These are phyloP conservation scores for Grus americana DNA, from an alignment of 2,113 vertebrate species.

Conservation along the genomic window DNA sequence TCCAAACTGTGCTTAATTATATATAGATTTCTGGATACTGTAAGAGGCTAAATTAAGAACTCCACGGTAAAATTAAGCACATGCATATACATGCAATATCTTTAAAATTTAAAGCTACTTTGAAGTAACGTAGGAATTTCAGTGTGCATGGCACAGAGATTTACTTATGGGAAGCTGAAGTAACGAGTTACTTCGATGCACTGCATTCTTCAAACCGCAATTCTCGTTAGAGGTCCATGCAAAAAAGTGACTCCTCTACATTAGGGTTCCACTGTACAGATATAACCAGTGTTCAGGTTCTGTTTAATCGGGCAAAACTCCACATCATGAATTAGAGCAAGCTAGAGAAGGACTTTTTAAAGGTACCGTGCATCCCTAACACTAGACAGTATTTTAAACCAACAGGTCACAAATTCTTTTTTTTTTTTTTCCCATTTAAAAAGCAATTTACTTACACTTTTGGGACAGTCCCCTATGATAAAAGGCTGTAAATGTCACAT, in stretches of 20 bases:
- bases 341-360: not conserved
- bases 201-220: not conserved
- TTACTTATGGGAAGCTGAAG: not conserved
- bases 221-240: not conserved
- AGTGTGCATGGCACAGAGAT: not conserved
- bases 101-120: constrained; percentile 44
- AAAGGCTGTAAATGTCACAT: not conserved
- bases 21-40: constrained; percentile 50
- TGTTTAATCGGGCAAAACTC: constrained; percentile 39
- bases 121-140: not conserved
- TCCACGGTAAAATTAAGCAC: constrained; percentile 52
- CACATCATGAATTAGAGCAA: constrained; percentile 46
- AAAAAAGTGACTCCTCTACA: not conserved
- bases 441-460: not conserved
- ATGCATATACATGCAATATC: constrained; percentile 49
- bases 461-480: not conserved
- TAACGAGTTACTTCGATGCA: not conserved
- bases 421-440: not conserved
- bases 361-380: not conserved
- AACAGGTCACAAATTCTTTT: not conserved
- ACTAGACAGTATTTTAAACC: not conserved
- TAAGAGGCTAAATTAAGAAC: constrained; percentile 46
- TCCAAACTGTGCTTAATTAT: constrained; percentile 34
- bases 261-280: constrained; percentile 11
- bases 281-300: not conserved